Conservation (phyloP, 2,888 invertebrate species). For the Heliconius ismenius region DNA sequence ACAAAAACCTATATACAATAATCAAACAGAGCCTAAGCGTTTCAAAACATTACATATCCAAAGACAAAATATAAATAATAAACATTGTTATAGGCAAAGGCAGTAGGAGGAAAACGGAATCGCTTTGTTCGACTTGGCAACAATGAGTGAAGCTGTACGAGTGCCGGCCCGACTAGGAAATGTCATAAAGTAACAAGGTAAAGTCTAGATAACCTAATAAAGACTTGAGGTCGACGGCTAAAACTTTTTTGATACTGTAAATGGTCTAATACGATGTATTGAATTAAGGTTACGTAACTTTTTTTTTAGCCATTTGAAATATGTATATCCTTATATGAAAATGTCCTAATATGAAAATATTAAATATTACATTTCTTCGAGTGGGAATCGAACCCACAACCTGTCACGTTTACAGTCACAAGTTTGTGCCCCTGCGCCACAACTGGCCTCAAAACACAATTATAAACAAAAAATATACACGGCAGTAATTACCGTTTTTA, state of each 20-base stretch:
- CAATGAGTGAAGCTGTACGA: constrained; percentile 28
- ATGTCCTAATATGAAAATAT: too few relatives aligned
- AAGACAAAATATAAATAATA: background rate
- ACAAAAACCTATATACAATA: background rate
- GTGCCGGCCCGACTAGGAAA: constrained; percentile 28
- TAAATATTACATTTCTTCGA: too few relatives aligned
- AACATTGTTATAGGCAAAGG: constrained; percentile 3
- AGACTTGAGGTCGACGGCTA: constrained; percentile 15
- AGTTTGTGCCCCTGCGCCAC: too few relatives aligned
- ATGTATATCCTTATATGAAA: background rate
- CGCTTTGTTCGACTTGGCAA: constrained; percentile 32
- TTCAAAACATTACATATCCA: background rate
- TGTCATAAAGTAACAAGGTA: constrained; percentile 26
- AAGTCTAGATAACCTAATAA: constrained; percentile 28
- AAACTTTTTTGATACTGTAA: constrained; percentile 10
- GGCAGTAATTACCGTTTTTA: too few relatives aligned
- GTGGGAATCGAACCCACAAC: too few relatives aligned
- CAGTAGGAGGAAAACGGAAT: constrained; percentile 34
- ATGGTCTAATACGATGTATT: background rate
- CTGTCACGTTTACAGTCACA: too few relatives aligned
- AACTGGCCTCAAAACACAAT: too few relatives aligned
- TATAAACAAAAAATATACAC: background rate
- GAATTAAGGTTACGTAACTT: constrained; percentile 9
- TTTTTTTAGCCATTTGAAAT: background rate
- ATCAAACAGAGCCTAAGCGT: background rate